Evolutionary conservation across 2,888 invertebrate species (phyloP), one percentile per base, ranked within the genome.

Genomic region (Entomobrya proxima): DNA sequence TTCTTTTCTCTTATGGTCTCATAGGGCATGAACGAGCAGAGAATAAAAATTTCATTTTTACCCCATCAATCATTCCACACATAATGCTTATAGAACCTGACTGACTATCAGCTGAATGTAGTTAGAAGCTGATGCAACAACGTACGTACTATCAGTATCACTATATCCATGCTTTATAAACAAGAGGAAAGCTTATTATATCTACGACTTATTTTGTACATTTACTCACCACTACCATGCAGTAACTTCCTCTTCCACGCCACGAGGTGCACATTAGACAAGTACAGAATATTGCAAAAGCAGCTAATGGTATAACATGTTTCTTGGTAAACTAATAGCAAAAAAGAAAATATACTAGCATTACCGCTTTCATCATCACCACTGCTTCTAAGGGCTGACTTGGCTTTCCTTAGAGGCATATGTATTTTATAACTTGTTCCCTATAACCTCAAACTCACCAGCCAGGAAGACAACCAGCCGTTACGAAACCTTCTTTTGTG

Each of bases 31-130:
- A 72, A 85, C 79, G 85, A 74, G 85, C 75, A 72, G 35, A 55
- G 85, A 85, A 85, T 87, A 85, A 87, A 85, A 87, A 87, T 85
- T 85, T 85, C 82, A 87, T 85, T 87, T 87, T 67, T 79, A 74
- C 75, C 61, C 85, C 87, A 87, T 87, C 87, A 87, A 87, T 87
- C 87, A 87, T 87, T 64, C 47, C 67, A 21, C 67, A 69, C 15
- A 69, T 40, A 69, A 69, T 69, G 44, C 69, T 44, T 69, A 40
- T 21, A n/a, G n/a, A 44, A 35, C 64, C 18, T 64, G 21, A 40
- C 58, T 58, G 30, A 58, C 27, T 58, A 58, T 58, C 58, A 58
- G 58, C 30, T 30, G 30, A 1, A 11, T n/a, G 30, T 58, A 4
- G 7, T 3, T 13, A n/a, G 13, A 58, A 15, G 1, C 15, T 30